phyloP scores from a whole-genome alignment of 53 echinoderm and acorn worm species.

The Arbacia lixula region DNA sequence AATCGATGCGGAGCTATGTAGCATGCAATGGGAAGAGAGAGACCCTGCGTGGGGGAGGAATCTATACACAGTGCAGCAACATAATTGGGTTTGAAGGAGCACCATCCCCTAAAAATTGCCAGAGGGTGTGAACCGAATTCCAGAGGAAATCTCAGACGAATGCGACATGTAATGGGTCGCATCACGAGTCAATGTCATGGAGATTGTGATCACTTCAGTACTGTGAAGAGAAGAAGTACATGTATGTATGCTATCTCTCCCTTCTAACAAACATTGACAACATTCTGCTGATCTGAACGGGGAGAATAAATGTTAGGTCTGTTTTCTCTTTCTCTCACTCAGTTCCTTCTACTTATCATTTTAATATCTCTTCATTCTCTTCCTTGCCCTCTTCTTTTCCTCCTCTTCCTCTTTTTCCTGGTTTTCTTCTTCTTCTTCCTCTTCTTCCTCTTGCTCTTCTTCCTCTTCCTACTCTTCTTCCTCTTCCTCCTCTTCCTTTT shows the following conservation, averaged over 20 bases:
- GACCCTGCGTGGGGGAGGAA: too few relatives aligned
- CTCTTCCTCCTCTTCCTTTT: not conserved
- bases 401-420: not conserved
- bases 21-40: not conserved
- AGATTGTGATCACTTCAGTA: too few relatives aligned
- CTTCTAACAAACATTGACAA: too few relatives aligned
- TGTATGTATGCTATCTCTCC: too few relatives aligned
- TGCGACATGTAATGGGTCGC: conserved; percentile 1
- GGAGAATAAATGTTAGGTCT: too few relatives aligned
- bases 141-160: conserved; percentile 18
- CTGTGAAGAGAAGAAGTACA: too few relatives aligned
- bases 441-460: not conserved
- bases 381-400: not conserved
- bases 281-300: too few relatives aligned
- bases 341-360: not conserved
- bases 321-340: too few relatives aligned
- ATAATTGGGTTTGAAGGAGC: conserved; percentile 18
- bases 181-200: not conserved
- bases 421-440: not conserved
- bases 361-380: not conserved
- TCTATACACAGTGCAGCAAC: too few relatives aligned
- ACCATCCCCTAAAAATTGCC: not conserved
- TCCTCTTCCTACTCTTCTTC: not conserved
- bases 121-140: conserved; percentile 22
- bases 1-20: not conserved